Base-by-base conservation (phyloP, 2,113 vertebrate species). In the Psettodes erumei region DNA sequence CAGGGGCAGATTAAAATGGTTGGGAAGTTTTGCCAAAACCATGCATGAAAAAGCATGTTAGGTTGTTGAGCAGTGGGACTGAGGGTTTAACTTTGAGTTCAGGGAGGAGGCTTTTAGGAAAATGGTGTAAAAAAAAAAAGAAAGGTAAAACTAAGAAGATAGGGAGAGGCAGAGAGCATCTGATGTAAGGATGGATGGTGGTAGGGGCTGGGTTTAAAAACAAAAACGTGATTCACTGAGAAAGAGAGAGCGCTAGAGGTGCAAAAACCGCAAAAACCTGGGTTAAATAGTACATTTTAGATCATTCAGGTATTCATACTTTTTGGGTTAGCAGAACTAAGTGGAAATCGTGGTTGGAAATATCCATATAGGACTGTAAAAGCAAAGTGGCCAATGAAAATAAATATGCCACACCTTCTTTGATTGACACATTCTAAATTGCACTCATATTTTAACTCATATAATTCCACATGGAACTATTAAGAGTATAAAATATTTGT, bases 91-190 rank as follows among this genome's bases (percentile, higher is more conserved):
- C 5, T 45, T 61, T 45, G 16, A 73, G 43, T 82, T 82, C 80
- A 85, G 86, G 86, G 71, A 88, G 89, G 87, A 90, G 73, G 84
- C 86, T 86, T 87, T 70, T 48, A 65, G 70, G 48, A 66, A 58
- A 51, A 65, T 18, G 13, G 11, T 38, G 21, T 55, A 35, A 63
- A 75, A 77, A 13, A 15, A 59, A 40, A 60, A 67, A 3, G 21
- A 28, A 9, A 3, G 18, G n/a, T n/a, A 38, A 61, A 78, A 76
- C 18, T 19, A 61, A 48, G 60, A 66, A 2, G 23, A 33, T n/a
- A 55, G 54, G 8, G 32, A 30, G 7, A 47, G 28, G 64, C 50
- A 56, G 2, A 54, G 16, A 66, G 35, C 21, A 18, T 30, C 4
- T 15, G 27, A 70, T 13, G 30, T 19, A 23, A 21, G 15, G 33